Evolutionary conservation across 2,113 vertebrate species (phyloP).

Genomic region (Poecile atricapillus): DNA sequence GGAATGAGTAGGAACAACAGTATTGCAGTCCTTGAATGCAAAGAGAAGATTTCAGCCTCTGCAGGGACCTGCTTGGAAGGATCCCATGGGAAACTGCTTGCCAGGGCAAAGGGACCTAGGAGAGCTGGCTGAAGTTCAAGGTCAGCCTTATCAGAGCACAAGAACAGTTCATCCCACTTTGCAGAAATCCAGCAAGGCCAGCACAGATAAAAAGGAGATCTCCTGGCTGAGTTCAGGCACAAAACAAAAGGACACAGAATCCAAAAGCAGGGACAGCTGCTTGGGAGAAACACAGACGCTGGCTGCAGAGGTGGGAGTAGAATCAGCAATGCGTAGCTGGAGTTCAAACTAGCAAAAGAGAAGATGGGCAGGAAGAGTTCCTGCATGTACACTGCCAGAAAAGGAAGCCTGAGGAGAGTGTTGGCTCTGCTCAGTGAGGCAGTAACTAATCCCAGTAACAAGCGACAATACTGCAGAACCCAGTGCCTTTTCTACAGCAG

Average conservation of each 20-base stretch:
- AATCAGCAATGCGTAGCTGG: not conserved
- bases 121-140: not conserved
- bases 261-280: not conserved
- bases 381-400: not conserved
- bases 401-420: not conserved
- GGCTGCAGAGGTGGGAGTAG: not conserved
- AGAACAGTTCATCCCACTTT: not conserved
- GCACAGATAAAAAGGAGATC: not conserved
- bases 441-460: not conserved
- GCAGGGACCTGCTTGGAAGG: not conserved
- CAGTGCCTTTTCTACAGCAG: not conserved
- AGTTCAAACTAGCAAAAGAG: not conserved
- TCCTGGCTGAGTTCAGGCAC: not conserved
- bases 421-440: not conserved
- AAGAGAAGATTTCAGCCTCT: not conserved
- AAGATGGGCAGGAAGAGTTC: not conserved
- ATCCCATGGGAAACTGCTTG: not conserved
- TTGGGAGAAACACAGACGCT: not conserved
- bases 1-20: not conserved
- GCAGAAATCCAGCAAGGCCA: not conserved
- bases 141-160: not conserved
- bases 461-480: rapidly evolving
- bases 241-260: not conserved
- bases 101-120: not conserved
- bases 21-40: not conserved